Conservation (phyloP, 2,888 invertebrate genomes). For the Tanytarsus gracilentus region DNA sequence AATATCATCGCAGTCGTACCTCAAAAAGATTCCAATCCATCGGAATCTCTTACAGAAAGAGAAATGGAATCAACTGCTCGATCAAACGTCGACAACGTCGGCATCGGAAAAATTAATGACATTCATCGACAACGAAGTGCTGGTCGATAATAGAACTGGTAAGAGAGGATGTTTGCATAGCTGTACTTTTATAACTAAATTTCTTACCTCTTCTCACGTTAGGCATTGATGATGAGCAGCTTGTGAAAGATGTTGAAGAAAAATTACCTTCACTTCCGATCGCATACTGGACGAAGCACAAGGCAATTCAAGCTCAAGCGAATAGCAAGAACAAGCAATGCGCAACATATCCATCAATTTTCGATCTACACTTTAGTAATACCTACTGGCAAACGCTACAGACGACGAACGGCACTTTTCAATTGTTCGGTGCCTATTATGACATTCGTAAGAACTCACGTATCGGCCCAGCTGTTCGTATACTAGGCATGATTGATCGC, state of each 20-base stretch:
- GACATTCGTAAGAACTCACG: constrained; percentile 69
- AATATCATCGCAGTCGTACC: constrained; percentile 38
- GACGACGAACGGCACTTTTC: constrained; percentile 78
- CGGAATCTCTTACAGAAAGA: constrained; percentile 42
- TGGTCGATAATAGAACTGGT: constrained; percentile 44
- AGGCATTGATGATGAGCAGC: constrained; percentile 56
- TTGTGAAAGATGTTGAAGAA: constrained; percentile 68
- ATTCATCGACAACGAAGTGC: constrained; percentile 35
- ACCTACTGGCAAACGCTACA: constrained; percentile 85
- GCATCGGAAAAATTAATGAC: constrained; percentile 42
- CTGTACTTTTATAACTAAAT: no score
- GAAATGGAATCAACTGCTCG: constrained; percentile 34
- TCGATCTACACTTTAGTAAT: constrained; percentile 87
- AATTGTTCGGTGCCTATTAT: constrained; percentile 82
- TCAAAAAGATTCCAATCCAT: constrained; percentile 35
- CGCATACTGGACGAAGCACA: constrained; percentile 74
- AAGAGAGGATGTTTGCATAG: constrained; percentile 27
- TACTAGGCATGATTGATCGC: constrained; percentile 82
- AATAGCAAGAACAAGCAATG: constrained; percentile 55
- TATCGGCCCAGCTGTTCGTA: constrained; percentile 73
- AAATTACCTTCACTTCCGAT: constrained; percentile 76
- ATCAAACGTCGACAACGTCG: constrained; percentile 43
- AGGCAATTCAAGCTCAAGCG: constrained; percentile 47
- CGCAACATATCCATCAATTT: constrained; percentile 78
- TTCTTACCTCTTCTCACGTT: not conserved